Base-by-base conservation (phyloP, 1,140 invertebrate genomes). In the Chymomyza costata region DNA sequence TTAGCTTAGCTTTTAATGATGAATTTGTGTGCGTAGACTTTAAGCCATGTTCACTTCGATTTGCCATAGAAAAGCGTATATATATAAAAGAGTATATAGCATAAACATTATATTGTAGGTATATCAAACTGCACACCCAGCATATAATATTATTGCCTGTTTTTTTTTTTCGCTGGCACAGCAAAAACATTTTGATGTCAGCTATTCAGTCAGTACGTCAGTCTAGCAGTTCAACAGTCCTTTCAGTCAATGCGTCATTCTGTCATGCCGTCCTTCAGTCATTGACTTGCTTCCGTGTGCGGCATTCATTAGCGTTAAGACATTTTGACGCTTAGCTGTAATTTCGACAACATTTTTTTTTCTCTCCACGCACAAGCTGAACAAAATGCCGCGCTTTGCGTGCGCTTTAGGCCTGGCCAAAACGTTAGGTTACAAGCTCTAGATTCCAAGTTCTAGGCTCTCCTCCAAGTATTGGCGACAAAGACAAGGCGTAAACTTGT, bases 231-330 rank as follows among this genome's bases (percentile, higher is more conserved):
- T 28, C 25, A 28, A 28, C 25, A 28, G 5, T n/a, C n/a, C n/a
- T 25, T 25, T 25, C 8, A 8, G 21, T 8, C 3, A 25, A 25
- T 3, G 21, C 21, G 21, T 5, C 8, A 8, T 5, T 8, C 3
- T 7, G 21, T n/a, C 34, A 15, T 15, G 15, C 3, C 11, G 17
- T 18, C 28, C 38, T 15, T 47, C 15, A 16, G 25, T 53, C 21
- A 30, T 52, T 40, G 25, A 18, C 16, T 8, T 40, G 59, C 53
- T 68, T 80, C 48, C 73, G 67, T 80, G 73, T 65, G 53, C 53
- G 30, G 39, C 38, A 56, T 73, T 80, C 73, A 80, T 80, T 80
- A 73, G 64, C 64, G 73, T 53, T 80, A 43, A 40, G 45, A 38
- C 59, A 34, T 60, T 70, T 46, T 21, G 51, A 53, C 41, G 71